Base-by-base conservation (phyloP, 2,888 invertebrate species). In the Pomacea canaliculata region DNA sequence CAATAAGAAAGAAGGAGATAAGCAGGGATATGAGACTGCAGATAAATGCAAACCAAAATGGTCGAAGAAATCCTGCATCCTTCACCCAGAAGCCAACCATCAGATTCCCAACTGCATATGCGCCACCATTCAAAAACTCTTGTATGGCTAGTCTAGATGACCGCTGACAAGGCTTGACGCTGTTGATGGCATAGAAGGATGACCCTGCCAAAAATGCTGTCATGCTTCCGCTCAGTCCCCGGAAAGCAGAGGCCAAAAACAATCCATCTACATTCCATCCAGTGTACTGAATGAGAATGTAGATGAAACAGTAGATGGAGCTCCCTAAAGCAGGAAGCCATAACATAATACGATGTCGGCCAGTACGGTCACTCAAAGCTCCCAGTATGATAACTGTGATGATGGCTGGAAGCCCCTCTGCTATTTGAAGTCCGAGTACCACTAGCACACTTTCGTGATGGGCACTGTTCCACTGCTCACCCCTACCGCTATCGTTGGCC, bases 241-340 rank as follows among this genome's bases (percentile, higher is more conserved):
- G 78, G 3, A 88, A 72, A 9, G 87, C 88, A 10, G 88, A 87
- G 10, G 88, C 88, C 85, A 88, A 84, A 67, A 88, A 88, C n/a
- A 88, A 76, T 7, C 87, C 88, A 83, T 88, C 88, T 7, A 88
- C 76, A 23, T 83, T 86, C 86, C 86, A 88, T 18, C 86, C 83
- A 7, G 88, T 88, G 79, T 87, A 87, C 76, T 84, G 79, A 51
- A 86, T 85, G 66, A 87, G 74, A 19, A 87, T 85, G 78, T 87
- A 88, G 48, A 88, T 86, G 23, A 90, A 79, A 9, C 85, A 86
- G 78, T 89, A 89, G 16, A 88, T 46, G 12, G 86, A 82, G 71
- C 86, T 87, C 49, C 90, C 90, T 1, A 89, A 78, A 10, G 88
- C 84, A 10, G 90, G 90, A 69, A 90, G 76, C 89, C 89, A 89